Conservation (phyloP, 2,797 vertebrate genomes). For the Fratercula arctica region DNA sequence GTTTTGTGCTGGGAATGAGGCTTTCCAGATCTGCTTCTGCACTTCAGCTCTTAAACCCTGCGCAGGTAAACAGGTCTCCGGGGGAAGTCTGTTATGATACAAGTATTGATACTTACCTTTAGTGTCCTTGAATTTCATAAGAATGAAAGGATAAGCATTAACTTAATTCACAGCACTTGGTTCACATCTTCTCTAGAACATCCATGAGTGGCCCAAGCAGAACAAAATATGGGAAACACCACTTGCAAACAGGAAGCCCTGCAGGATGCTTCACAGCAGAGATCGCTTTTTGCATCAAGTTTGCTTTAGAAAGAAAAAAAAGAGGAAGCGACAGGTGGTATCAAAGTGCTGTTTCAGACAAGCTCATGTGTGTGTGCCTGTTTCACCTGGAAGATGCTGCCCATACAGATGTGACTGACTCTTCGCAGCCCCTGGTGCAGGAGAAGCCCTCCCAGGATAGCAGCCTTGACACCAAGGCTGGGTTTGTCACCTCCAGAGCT, state of each 20-base stretch:
- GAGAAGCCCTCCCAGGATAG: background rate
- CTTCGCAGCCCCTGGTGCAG: background rate
- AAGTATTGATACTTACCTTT: background rate
- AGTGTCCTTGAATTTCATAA: accelerated
- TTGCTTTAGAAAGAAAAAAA: background rate
- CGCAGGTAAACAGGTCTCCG: accelerated
- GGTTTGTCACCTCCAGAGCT: background rate
- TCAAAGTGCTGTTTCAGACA: background rate
- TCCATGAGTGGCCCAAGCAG: background rate
- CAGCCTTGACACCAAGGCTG: background rate
- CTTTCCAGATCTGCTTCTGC: background rate
- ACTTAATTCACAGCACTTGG: accelerated
- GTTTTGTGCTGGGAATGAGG: background rate
- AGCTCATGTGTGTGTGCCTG: accelerated
- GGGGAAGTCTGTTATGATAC: too few species aligned
- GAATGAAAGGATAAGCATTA: background rate
- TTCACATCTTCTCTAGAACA: too few species aligned
- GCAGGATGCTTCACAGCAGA: background rate
- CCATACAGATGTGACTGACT: too few species aligned
- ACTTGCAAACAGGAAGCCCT: background rate
- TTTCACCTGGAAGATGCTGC: accelerated
- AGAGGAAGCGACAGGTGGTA: background rate
- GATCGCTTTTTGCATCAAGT: background rate
- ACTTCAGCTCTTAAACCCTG: background rate
- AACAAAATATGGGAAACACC: accelerated